phyloP scores from a whole-genome alignment of 2,888 invertebrate species.

The Bombylius discolor region DNA sequence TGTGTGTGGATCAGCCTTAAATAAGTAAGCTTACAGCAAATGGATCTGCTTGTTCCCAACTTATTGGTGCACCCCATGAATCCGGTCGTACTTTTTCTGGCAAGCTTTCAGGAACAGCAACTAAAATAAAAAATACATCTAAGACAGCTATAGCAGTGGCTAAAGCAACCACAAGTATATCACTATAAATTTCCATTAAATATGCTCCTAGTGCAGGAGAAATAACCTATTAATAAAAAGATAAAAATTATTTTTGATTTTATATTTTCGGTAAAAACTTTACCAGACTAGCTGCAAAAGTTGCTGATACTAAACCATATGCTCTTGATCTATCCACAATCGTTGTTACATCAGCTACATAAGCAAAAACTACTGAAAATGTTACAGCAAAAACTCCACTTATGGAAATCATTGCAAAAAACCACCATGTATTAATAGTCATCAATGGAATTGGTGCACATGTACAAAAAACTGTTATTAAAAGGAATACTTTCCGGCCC shows the following conservation, averaged over 20 bases:
- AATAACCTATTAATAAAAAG: conserved; percentile 45
- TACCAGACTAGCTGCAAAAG: conserved; percentile 95
- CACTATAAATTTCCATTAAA: conserved; percentile 71
- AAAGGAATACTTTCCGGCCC: conserved; percentile 94
- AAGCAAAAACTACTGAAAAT: conserved; percentile 98
- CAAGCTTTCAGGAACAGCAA: conserved; percentile 95
- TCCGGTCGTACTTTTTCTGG: conserved; percentile 79
- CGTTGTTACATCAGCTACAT: conserved; percentile 98
- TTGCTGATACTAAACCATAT: conserved; percentile 95
- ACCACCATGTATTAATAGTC: conserved; percentile 99
- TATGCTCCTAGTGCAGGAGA: conserved; percentile 93
- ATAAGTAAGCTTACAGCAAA: conserved; percentile 52
- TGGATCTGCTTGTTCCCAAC: conserved; percentile 98
- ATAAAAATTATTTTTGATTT: not conserved
- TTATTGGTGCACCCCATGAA: conserved; percentile 76
- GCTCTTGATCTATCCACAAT: conserved; percentile 90
- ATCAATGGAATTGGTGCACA: conserved; percentile 98
- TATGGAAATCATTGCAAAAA: conserved; percentile 98
- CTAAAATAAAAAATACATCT: conserved; percentile 95
- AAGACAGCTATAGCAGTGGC: conserved; percentile 92
- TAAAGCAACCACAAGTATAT: conserved; percentile 78
- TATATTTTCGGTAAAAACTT: not conserved
- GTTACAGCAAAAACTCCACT: conserved; percentile 98
- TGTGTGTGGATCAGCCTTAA: no score
- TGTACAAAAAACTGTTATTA: conserved; percentile 96